Evolutionary conservation across 2,888 invertebrate species (phyloP).

Genomic region (Caenorhabditis sulstoni): DNA sequence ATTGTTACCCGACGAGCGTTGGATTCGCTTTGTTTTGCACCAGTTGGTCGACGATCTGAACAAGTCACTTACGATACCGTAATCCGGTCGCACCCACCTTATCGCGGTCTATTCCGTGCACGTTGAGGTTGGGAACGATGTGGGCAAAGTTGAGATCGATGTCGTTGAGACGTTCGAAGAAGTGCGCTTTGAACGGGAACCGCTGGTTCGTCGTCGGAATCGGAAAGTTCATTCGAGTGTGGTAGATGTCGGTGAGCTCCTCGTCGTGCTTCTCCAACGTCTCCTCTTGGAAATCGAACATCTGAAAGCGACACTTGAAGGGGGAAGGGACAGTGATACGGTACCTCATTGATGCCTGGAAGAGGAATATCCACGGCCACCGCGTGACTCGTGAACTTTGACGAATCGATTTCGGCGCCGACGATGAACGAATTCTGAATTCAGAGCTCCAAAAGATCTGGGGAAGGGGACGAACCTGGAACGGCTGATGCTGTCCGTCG

Average conservation of each 20-base stretch:
- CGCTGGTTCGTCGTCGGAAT: constrained; percentile 67
- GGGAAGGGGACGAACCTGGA: constrained; percentile 38
- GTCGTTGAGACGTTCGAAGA: constrained; percentile 68
- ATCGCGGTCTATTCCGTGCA: constrained; percentile 59
- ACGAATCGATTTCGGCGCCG: constrained; percentile 68
- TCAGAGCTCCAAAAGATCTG: background rate
- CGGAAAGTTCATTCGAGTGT: constrained; percentile 67
- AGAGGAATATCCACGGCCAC: constrained; percentile 67
- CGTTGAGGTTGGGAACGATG: constrained; percentile 65
- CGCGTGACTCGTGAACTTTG: constrained; percentile 67
- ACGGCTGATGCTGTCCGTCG: constrained; percentile 69
- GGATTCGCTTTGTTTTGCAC: constrained; percentile 69
- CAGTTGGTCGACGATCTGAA: constrained; percentile 64
- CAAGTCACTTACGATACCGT: background rate
- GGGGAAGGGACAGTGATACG: background rate
- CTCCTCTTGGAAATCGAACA: constrained; percentile 69
- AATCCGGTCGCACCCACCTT: constrained; percentile 21
- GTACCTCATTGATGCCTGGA: constrained; percentile 67
- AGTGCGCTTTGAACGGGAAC: constrained; percentile 68
- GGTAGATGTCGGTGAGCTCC: constrained; percentile 65
- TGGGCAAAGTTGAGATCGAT: constrained; percentile 68
- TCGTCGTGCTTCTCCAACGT: constrained; percentile 68
- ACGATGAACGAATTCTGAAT: constrained; percentile 66
- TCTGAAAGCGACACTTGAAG: constrained; percentile 30
- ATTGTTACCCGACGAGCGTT: constrained; percentile 61